A percentile compares a stretch with the other conserved stretches of the same genome.
These are phyloP conservation scores for Oreonectes daqikongensis DNA, from an alignment of 2,797 vertebrate species.

Conservation along the genomic window DNA sequence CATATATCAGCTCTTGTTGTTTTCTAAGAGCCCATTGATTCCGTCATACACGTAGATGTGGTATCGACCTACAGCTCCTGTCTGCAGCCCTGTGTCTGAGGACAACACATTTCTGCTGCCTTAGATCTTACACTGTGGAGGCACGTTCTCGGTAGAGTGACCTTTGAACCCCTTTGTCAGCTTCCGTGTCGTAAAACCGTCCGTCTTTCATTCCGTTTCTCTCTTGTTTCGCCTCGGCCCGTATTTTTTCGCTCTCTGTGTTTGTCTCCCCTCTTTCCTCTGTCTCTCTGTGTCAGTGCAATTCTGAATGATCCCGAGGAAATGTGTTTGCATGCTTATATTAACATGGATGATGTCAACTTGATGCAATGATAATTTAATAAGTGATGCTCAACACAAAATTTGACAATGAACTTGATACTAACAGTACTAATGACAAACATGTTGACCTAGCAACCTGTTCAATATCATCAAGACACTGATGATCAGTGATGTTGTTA, in stretches of 20 bases:
- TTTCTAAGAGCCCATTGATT: slow-evolving; percentile 64
- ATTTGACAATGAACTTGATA: slow-evolving; percentile 76
- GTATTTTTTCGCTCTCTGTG: slow-evolving; percentile 13
- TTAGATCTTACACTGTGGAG: slow-evolving; percentile 44
- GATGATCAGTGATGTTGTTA: slow-evolving; percentile 71
- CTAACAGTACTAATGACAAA: slow-evolving; percentile 78
- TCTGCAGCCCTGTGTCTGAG: slow-evolving; percentile 25
- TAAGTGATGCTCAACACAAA: slow-evolving; percentile 77
- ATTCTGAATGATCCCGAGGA: slow-evolving; percentile 76
- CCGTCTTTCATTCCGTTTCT: neutral
- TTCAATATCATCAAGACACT: slow-evolving; percentile 56
- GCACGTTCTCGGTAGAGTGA: slow-evolving; percentile 10
- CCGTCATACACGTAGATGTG: slow-evolving; percentile 66
- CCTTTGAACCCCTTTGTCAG: slow-evolving; percentile 24
- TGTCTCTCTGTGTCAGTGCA: slow-evolving; percentile 72
- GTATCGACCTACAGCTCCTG: slow-evolving; percentile 64
- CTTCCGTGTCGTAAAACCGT: no score
- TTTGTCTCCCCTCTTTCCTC: slow-evolving; percentile 40
- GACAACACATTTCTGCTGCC: slow-evolving; percentile 17
- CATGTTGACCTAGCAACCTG: slow-evolving; percentile 69
- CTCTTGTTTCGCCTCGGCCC: neutral
- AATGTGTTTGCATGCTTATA: slow-evolving; percentile 83
- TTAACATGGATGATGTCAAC: slow-evolving; percentile 85
- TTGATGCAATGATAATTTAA: slow-evolving; percentile 80
- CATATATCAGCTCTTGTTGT: slow-evolving; percentile 54